These are phyloP conservation scores for Aphodius granarius DNA, from an alignment of 2,888 invertebrate genomes.

Conservation along the genomic window DNA sequence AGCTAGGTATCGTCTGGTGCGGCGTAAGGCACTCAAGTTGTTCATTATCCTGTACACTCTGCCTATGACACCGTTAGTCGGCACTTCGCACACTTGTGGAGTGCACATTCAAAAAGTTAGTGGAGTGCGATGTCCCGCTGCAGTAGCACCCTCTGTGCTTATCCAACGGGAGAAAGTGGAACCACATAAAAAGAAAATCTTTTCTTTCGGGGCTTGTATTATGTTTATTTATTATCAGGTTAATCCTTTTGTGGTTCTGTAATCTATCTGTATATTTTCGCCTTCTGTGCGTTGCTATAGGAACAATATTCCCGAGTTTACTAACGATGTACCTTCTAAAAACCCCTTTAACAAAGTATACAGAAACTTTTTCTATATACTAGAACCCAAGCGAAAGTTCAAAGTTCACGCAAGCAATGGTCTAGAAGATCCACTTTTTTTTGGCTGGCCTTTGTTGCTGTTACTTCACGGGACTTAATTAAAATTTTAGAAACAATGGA, in stretches of 20 bases:
- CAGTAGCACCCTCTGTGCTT: not conserved
- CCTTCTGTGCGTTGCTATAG: not conserved
- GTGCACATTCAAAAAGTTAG: not conserved
- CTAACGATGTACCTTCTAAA: not conserved
- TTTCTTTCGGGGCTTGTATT: too few species aligned
- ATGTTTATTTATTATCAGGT: too few species aligned
- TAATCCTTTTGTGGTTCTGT: too few species aligned
- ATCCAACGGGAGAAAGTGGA: not conserved
- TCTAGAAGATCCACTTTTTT: not conserved
- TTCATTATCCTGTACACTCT: slow-evolving; percentile 9
- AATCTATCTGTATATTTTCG: not conserved
- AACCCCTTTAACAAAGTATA: not conserved
- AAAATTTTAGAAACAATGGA: slow-evolving; percentile 10
- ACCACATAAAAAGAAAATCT: too few species aligned
- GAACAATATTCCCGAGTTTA: not conserved
- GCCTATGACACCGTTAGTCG: not conserved
- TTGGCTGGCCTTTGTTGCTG: not conserved
- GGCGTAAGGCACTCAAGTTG: slow-evolving; percentile 3
- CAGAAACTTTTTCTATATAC: not conserved
- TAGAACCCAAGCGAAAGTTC: not conserved
- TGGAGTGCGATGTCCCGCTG: not conserved
- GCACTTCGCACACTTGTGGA: not conserved
- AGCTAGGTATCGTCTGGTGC: not conserved
- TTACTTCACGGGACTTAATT: not conserved
- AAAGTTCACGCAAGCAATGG: not conserved